Conservation (phyloP, 2,113 vertebrate genomes). For the Chionomys nivalis region DNA sequence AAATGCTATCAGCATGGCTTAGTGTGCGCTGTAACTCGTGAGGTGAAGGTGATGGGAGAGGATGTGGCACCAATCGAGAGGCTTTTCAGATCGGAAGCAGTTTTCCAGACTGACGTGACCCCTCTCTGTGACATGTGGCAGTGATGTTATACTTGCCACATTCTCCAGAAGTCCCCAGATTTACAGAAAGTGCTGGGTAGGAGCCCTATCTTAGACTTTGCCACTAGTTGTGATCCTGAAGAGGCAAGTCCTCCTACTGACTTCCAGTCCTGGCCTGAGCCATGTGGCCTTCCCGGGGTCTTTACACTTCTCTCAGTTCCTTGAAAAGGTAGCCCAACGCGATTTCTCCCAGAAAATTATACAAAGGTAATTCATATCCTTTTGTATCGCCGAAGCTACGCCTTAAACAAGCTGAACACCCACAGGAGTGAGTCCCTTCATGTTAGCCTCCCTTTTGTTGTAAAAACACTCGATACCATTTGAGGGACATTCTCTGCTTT, state of each 20-base stretch:
- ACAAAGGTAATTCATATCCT: neutral
- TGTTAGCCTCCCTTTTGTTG: conserved; percentile 6
- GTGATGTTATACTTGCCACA: neutral
- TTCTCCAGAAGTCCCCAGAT: neutral
- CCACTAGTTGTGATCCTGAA: conserved; percentile 14
- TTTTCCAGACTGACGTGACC: neutral
- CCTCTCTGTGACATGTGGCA: neutral
- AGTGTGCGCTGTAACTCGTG: neutral
- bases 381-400: neutral
- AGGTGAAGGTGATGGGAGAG: neutral
- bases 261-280: neutral
- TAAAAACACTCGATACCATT: conserved; percentile 49
- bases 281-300: neutral
- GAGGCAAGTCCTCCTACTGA: neutral
- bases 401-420: neutral
- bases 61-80: neutral
- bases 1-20: neutral
- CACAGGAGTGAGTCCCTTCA: neutral
- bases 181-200: neutral
- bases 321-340: neutral
- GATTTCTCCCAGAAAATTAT: neutral
- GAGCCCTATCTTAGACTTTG: neutral
- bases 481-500: conserved; percentile 34
- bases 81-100: neutral
- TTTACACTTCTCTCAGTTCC: neutral